Conservation (phyloP, 2,888 invertebrate species). For the Ecliptopera silaceata region DNA sequence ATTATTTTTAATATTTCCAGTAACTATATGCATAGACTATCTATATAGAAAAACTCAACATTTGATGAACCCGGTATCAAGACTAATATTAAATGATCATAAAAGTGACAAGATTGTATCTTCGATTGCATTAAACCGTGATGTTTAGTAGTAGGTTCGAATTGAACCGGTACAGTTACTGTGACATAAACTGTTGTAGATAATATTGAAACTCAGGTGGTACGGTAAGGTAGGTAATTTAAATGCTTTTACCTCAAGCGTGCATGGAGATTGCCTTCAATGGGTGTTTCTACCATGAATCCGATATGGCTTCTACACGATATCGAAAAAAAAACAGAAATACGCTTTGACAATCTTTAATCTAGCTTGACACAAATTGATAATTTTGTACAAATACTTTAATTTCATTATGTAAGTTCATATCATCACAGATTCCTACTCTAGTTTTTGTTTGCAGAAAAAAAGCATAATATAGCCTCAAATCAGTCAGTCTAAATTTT, state of each 20-base stretch:
- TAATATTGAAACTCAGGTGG: conserved; percentile 34
- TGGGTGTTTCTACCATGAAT: neutral
- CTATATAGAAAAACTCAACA: conserved; percentile 8
- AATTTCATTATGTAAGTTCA: no score
- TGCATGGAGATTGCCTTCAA: conserved; percentile 25
- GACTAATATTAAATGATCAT: conserved; percentile 36
- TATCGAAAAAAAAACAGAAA: no score
- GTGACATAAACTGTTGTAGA: conserved; percentile 24
- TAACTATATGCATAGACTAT: neutral
- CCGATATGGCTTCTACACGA: no score
- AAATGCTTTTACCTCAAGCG: conserved; percentile 33
- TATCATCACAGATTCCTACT: no score
- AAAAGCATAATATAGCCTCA: no score
- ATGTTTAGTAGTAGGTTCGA: conserved; percentile 30
- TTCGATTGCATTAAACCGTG: conserved; percentile 30
- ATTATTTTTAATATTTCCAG: neutral
- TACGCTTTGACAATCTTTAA: no score
- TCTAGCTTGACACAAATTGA: no score
- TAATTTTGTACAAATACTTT: no score
- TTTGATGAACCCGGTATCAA: conserved; percentile 26
- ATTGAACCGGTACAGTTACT: conserved; percentile 29
- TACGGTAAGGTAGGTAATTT: conserved; percentile 27
- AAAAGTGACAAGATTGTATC: conserved; percentile 35
- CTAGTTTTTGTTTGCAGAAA: no score
- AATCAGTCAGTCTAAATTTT: no score